phyloP scores from a whole-genome alignment of 2,113 vertebrate genomes.

The Tichodroma muraria region DNA sequence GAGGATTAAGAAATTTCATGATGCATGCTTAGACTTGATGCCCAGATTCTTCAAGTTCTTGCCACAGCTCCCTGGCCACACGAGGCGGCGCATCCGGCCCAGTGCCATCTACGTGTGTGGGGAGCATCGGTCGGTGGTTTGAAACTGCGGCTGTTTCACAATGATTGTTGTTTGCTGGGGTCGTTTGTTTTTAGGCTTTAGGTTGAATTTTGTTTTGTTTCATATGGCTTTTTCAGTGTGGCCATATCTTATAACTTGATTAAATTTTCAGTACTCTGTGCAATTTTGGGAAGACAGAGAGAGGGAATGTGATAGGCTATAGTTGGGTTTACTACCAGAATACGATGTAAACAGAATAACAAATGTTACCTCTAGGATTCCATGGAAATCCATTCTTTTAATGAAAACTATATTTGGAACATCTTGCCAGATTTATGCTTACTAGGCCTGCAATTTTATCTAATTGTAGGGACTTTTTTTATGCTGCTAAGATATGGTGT shows the following conservation, averaged over 20 bases:
- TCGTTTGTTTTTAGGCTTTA: neutral
- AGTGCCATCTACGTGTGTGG: constrained; percentile 94
- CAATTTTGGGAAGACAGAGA: constrained; percentile 3
- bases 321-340: constrained; percentile 36
- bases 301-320: neutral
- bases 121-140: constrained; percentile 90
- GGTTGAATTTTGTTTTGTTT: constrained; percentile 19
- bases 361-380: constrained; percentile 69
- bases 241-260: constrained; percentile 15
- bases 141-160: neutral
- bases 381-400: constrained; percentile 54
- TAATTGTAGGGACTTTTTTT: constrained; percentile 55
- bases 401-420: constrained; percentile 42
- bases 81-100: constrained; percentile 86
- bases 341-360: constrained; percentile 48
- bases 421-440: constrained; percentile 63
- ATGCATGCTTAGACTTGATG: constrained; percentile 93
- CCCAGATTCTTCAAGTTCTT: constrained; percentile 94
- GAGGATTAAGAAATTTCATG: constrained; percentile 98
- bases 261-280: constrained; percentile 27
- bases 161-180: neutral
- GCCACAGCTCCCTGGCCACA: constrained; percentile 87
- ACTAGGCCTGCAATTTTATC: constrained; percentile 60
- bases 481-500: constrained; percentile 73
- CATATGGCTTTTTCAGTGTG: constrained; percentile 27